Percentiles rank a stretch among this genome's conserved stretches.
phyloP scores from a whole-genome alignment of 1,140 invertebrate genomes.

The Lepidurus apus region DNA sequence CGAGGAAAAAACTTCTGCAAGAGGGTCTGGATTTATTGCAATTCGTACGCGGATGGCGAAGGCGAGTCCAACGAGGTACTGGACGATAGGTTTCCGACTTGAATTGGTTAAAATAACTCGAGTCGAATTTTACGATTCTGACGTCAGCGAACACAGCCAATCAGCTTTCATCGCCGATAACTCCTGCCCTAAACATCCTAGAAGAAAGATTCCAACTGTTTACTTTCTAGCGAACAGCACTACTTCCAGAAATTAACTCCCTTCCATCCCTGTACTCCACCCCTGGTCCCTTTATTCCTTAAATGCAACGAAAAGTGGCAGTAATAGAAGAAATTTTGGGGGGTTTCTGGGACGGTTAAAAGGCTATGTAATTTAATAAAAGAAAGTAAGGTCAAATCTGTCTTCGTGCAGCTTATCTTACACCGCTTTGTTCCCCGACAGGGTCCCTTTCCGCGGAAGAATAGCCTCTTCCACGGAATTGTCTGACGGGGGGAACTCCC shows the following conservation, averaged over 20 bases:
- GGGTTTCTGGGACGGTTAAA: neutral
- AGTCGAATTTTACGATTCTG: neutral
- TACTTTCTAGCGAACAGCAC: no score
- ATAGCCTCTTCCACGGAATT: slow-evolving; percentile 1
- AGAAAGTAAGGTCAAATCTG: neutral
- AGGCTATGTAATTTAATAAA: neutral
- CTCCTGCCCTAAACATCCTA: no score
- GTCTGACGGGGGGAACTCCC: neutral
- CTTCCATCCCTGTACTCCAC: no score
- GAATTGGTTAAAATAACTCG: neutral
- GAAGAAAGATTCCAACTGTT: no score
- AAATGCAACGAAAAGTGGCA: no score
- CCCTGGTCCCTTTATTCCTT: no score
- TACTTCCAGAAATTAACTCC: no score
- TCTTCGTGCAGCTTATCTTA: neutral
- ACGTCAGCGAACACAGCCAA: no score
- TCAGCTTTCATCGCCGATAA: no score
- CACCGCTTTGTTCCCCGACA: neutral
- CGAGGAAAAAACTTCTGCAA: neutral
- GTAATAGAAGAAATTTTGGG: no score
- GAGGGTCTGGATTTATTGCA: neutral
- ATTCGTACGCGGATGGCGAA: neutral
- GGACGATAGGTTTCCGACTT: neutral
- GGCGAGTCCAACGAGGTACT: neutral
- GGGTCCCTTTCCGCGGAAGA: neutral